These are phyloP conservation scores for Eubasilissa regina DNA, from an alignment of 1,140 invertebrate genomes.

Conservation along the genomic window DNA sequence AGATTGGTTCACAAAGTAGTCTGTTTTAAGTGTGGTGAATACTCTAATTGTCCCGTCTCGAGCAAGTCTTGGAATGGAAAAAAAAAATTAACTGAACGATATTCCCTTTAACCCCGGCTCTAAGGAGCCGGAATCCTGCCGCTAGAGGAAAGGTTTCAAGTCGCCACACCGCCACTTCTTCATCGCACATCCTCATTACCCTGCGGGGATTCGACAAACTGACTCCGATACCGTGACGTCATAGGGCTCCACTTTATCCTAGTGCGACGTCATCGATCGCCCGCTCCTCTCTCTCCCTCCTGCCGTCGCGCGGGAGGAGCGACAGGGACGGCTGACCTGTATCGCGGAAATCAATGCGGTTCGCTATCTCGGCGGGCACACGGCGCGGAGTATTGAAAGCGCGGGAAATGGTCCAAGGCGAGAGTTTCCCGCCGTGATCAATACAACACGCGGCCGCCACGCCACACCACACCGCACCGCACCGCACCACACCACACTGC, in stretches of 20 bases:
- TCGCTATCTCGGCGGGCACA: conserved; percentile 40
- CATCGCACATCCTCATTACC: conserved; percentile 25
- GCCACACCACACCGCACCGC: too few relatives aligned
- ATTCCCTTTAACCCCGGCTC: neutral
- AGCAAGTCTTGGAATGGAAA: neutral
- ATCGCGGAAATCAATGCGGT: conserved; percentile 49
- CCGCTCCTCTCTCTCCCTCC: conserved; percentile 15
- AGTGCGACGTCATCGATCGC: conserved; percentile 49
- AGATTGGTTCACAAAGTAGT: neutral
- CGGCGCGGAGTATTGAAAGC: conserved; percentile 17
- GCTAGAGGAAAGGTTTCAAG: too few relatives aligned
- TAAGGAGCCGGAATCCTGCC: neutral
- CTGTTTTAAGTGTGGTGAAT: conserved; percentile 8
- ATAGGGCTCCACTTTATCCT: conserved; percentile 39
- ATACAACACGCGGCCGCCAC: neutral
- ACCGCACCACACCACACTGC: too few relatives aligned
- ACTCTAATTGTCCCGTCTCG: conserved; percentile 3
- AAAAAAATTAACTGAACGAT: neutral
- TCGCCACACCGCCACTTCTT: conserved; percentile 12
- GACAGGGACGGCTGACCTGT: conserved; percentile 25
- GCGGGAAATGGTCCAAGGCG: conserved; percentile 21
- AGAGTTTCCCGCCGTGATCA: conserved; percentile 18
- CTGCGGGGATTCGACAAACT: conserved; percentile 22
- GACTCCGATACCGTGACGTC: conserved; percentile 41
- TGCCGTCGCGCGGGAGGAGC: neutral